Evolutionary conservation across 2,888 invertebrate genomes (phyloP).

Genomic region (Microctonus aethiopoides): DNA sequence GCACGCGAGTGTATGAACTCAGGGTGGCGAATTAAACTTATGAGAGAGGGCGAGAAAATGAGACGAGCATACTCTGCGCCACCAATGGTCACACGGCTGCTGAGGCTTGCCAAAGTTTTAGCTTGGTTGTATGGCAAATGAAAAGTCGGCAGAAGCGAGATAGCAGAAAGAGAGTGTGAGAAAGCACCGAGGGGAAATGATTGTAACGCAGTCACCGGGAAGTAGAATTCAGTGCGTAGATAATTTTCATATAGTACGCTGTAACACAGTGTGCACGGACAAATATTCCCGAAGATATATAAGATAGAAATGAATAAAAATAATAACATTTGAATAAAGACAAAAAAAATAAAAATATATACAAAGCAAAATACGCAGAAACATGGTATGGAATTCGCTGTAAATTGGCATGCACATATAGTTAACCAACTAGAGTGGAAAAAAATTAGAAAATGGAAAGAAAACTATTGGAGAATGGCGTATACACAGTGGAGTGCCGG

Average conservation of each 20-base stretch:
- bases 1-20: background rate
- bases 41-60: background rate
- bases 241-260: background rate
- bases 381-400: background rate
- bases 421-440: background rate
- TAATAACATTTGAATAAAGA: background rate
- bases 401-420: background rate
- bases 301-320: background rate
- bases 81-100: background rate
- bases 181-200: background rate
- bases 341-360: background rate
- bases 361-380: background rate
- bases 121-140: conserved; percentile 17
- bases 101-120: conserved; percentile 14
- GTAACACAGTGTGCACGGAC: background rate
- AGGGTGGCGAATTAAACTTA: conserved; percentile 28
- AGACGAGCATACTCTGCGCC: background rate
- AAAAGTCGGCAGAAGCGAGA: conserved; percentile 14
- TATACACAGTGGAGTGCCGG: background rate
- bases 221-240: background rate
- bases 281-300: background rate
- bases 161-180: background rate
- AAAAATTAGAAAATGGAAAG: conserved; percentile 11
- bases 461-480: conserved; percentile 1
- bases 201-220: conserved; percentile 1